Evolutionary conservation across 2,797 vertebrate genomes (phyloP).

Genomic region (Meriones psammophilus): DNA sequence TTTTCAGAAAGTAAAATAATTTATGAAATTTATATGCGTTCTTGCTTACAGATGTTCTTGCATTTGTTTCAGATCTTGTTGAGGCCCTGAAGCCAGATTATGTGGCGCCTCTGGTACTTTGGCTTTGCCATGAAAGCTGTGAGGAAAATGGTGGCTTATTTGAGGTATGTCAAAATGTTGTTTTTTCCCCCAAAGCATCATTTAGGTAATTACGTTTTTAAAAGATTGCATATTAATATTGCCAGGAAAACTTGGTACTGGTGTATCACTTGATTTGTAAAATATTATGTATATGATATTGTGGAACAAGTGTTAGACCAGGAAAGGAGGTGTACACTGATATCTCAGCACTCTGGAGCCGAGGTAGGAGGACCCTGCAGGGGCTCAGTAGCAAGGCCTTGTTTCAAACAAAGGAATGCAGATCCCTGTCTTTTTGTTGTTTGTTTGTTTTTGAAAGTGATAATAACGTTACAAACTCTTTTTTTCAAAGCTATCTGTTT

Average conservation of each 20-base stretch:
- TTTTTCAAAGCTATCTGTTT: constrained; percentile 38
- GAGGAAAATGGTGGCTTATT: constrained; percentile 95
- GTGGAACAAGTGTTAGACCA: not conserved
- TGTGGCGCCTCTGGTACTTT: constrained; percentile 95
- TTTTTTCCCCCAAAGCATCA: constrained; percentile 3
- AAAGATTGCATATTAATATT: constrained; percentile 49
- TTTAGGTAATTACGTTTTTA: not conserved
- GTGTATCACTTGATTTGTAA: not conserved
- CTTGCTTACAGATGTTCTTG: not conserved
- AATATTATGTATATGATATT: not conserved
- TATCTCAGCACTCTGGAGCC: not conserved
- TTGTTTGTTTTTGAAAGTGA: not conserved
- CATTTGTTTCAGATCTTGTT: constrained; percentile 91
- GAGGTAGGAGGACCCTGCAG: not conserved
- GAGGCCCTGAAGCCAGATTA: constrained; percentile 95
- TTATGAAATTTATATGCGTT: not conserved
- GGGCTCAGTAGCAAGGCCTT: not conserved
- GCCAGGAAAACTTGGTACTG: not conserved
- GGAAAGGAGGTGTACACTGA: not conserved
- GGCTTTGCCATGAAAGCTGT: constrained; percentile 97
- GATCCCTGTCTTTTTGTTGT: not conserved
- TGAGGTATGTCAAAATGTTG: constrained; percentile 90
- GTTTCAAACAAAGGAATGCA: not conserved
- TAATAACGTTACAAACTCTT: constrained; percentile 35
- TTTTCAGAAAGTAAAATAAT: constrained; percentile 44